phyloP scores from a whole-genome alignment of 2,113 vertebrate genomes.

The Nibea albiflora region DNA sequence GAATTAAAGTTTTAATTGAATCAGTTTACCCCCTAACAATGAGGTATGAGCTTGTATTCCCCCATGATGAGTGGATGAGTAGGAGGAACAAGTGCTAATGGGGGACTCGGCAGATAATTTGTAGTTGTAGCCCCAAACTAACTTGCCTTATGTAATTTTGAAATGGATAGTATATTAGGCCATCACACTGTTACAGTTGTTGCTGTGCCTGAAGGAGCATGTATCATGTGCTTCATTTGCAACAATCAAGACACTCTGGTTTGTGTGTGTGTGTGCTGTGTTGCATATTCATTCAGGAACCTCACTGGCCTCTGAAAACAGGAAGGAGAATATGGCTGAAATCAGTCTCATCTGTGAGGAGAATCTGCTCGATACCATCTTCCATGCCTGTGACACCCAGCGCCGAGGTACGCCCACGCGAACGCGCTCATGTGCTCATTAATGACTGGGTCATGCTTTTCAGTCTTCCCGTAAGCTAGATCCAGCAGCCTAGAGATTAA shows the following conservation, averaged over 20 bases:
- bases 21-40: not conserved
- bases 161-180: not conserved
- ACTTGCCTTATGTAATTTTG: not conserved
- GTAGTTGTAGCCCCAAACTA: not conserved
- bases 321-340: slow-evolving; percentile 71
- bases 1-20: not conserved
- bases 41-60: not conserved
- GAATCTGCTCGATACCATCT: slow-evolving; percentile 89
- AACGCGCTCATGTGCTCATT: not conserved
- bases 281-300: slow-evolving; percentile 46
- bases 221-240: slow-evolving; percentile 60
- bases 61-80: too few relatives aligned
- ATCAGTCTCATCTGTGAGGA: slow-evolving; percentile 88
- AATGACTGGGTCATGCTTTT: not conserved
- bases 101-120: not conserved
- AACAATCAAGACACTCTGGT: not conserved
- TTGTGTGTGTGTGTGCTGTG: slow-evolving; percentile 17
- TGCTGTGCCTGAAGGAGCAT: slow-evolving; percentile 36
- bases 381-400: slow-evolving; percentile 88
- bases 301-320: slow-evolving; percentile 59
- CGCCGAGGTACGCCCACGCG: slow-evolving; percentile 81
- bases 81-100: not conserved
- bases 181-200: not conserved
- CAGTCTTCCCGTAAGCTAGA: not conserved
- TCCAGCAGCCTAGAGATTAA: not conserved